Percentiles rank a stretch among this genome's conserved stretches.
phyloP scores from a whole-genome alignment of 1,140 invertebrate genomes.

The Polyergus mexicanus region DNA sequence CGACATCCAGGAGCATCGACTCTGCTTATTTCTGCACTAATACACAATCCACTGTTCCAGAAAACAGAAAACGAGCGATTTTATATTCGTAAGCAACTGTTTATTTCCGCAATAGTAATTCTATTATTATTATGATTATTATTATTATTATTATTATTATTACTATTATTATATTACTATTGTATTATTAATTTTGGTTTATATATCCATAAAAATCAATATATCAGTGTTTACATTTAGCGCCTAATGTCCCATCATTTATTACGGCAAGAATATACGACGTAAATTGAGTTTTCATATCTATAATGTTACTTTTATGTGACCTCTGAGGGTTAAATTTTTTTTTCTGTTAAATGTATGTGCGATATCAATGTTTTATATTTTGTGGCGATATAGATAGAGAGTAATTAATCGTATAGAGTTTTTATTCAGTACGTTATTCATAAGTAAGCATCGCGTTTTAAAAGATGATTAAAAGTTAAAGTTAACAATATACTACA shows the following conservation, averaged over 20 bases:
- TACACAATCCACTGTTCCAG: slow-evolving; percentile 38
- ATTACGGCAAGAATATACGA: neutral
- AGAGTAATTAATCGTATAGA: neutral
- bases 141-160: slow-evolving; percentile 61
- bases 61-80: slow-evolving; percentile 38
- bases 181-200: slow-evolving; percentile 83
- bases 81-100: slow-evolving; percentile 61
- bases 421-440: neutral
- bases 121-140: slow-evolving; percentile 69
- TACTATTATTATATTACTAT: slow-evolving; percentile 68
- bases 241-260: slow-evolving; percentile 3
- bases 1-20: slow-evolving; percentile 20
- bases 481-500: neutral
- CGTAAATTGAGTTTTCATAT: neutral
- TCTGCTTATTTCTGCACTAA: slow-evolving; percentile 56
- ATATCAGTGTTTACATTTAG: slow-evolving; percentile 84
- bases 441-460: neutral
- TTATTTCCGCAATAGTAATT: slow-evolving; percentile 80
- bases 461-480: neutral
- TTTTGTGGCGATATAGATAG: neutral
- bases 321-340: neutral
- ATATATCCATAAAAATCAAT: slow-evolving; percentile 84
- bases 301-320: neutral
- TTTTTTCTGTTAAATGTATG: slow-evolving; percentile 13
- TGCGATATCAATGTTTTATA: slow-evolving; percentile 7